Conservation (phyloP, 1,140 invertebrate genomes). For the Megathymus violae region DNA sequence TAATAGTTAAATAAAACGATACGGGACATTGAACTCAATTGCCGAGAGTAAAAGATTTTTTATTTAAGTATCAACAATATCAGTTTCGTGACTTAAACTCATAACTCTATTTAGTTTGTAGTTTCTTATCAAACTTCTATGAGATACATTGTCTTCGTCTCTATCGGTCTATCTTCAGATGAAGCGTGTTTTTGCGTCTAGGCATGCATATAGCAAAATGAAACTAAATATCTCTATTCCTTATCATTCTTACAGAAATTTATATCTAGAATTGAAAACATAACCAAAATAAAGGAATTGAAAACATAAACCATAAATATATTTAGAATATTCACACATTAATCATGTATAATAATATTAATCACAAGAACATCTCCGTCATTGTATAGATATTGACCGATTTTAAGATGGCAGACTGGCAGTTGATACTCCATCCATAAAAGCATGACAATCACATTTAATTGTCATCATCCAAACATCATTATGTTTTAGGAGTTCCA, state of each 20-base stretch:
- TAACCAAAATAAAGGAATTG: no score
- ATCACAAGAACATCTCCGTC: neutral
- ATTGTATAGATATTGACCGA: no score
- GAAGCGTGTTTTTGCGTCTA: neutral
- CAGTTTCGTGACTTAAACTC: conserved; percentile 20
- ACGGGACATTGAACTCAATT: conserved; percentile 65
- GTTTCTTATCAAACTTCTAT: conserved; percentile 15
- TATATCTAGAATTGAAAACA: no score
- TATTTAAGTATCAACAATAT: conserved; percentile 24
- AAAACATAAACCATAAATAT: no score
- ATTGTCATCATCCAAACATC: no score
- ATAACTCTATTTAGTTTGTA: conserved; percentile 13
- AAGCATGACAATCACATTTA: no score
- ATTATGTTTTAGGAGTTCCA: conserved; percentile 31
- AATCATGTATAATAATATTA: no score
- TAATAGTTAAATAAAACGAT: conserved; percentile 74
- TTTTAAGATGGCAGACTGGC: no score
- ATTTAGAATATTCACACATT: no score
- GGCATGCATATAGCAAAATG: neutral
- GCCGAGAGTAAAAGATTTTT: conserved; percentile 30
- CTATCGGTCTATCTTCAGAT: neutral
- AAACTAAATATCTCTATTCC: neutral
- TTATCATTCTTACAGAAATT: neutral
- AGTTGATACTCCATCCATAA: no score
- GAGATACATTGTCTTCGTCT: conserved; percentile 11